Conservation (phyloP, 2,888 invertebrate species). For the Drosophila demipolita region DNA sequence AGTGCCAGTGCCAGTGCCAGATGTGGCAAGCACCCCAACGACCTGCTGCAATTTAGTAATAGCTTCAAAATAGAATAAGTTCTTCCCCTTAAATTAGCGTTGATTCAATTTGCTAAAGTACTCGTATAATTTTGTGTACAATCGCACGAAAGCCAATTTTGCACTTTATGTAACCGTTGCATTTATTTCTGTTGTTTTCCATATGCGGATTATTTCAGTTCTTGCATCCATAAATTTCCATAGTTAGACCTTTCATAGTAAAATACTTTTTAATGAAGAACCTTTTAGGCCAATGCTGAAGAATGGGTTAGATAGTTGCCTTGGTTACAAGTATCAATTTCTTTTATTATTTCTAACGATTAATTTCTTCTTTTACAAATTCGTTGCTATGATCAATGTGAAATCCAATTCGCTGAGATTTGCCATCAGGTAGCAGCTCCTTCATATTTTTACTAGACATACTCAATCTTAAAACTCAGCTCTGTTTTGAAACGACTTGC, state of each 20-base stretch:
- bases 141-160: constrained; percentile 37
- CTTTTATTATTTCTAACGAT: neutral
- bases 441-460: neutral
- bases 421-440: neutral
- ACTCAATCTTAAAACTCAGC: neutral
- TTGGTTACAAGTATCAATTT: neutral
- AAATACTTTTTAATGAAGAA: neutral
- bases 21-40: constrained; percentile 17
- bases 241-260: neutral
- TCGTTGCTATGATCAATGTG: neutral
- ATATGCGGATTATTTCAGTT: neutral
- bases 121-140: constrained; percentile 21
- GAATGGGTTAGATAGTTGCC: neutral
- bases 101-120: constrained; percentile 72
- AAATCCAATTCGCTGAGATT: neutral
- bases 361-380: neutral
- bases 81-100: constrained; percentile 60
- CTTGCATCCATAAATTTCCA: neutral
- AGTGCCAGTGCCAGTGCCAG: constrained; percentile 28
- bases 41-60: constrained; percentile 49
- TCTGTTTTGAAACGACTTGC: neutral
- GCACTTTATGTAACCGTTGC: constrained; percentile 34
- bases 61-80: constrained; percentile 41
- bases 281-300: neutral
- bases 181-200: neutral